Evolutionary conservation across 2,113 vertebrate genomes (phyloP), one percentile per base, ranked within the genome.

Genomic region (Corydoras sp.): DNA sequence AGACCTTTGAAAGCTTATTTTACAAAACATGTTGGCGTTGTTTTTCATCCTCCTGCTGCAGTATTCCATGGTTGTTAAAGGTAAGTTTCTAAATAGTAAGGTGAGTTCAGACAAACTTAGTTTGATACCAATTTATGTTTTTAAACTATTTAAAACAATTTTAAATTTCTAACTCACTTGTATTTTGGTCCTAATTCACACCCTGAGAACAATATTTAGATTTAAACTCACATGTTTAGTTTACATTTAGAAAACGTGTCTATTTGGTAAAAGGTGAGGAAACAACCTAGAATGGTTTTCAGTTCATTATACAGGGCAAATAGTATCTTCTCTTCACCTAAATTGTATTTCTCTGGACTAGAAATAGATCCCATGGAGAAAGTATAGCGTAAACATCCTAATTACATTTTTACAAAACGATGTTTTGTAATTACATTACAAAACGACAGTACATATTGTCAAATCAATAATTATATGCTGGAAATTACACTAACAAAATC

Each of bases 21-120:
- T 29, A 32, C 10, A 9, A 12, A 66, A 9, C 50, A 78, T 74
- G 76, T 48, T 43, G 32, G 15, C 71, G 49, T 35, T 71, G 3
- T 31, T 43, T 14, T 13, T 74, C 3, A 8, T 62, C 48, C 10
- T 71, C n/a, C 48, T 72, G 29, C 3, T 68, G 4, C 65, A 10
- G 18, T 12, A 60, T 60, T 29, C 59, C 49, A 58, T 43, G 48
- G 3, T 18, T 9, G 50, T 10, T 2, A 29, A 11, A 24, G 59
- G 68, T 78, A 49, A 72, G 76, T 75, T 24, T 58, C 4, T 15
- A 14, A 9, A 29, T 5, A 24, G 55, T 35, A 9, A 3, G 13
- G 13, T 62, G 35, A 62, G 32, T 31, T 35, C 32, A 62, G 61
- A 48, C 8, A 35, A 35, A 35, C 6, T 35, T 35, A 35, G 32